These are phyloP conservation scores for Enteromius radiatus DNA, from an alignment of 2,797 vertebrate genomes.

Conservation along the genomic window DNA sequence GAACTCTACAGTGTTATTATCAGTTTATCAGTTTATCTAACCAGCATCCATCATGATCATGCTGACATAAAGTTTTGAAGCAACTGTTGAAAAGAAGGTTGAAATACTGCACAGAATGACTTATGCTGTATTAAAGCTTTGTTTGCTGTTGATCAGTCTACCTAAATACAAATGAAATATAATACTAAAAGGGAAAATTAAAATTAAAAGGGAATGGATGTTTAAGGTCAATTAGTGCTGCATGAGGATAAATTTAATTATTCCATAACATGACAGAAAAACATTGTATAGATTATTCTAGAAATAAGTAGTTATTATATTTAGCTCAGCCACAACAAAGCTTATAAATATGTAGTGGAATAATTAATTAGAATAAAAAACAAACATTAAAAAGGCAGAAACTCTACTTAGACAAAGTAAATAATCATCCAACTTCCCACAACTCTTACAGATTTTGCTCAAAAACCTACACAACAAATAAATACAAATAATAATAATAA, in stretches of 20 bases:
- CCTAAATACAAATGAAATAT: neutral
- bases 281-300: neutral
- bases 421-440: neutral
- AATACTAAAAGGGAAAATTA: neutral
- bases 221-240: no score
- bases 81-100: conserved; percentile 34
- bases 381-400: neutral
- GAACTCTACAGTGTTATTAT: conserved; percentile 29
- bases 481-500: neutral
- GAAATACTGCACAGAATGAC: neutral
- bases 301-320: neutral
- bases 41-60: conserved; percentile 24
- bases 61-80: conserved; percentile 24
- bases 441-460: neutral
- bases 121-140: neutral
- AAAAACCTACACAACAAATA: neutral
- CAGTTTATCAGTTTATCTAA: conserved; percentile 38
- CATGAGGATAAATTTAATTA: neutral
- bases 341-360: neutral
- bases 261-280: neutral
- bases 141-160: neutral
- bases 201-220: neutral
- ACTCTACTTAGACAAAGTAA: neutral
- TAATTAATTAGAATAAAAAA: neutral
- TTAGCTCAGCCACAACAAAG: neutral